Base-by-base conservation (phyloP, 1,140 invertebrate species). In the Drosophila funebris region DNA sequence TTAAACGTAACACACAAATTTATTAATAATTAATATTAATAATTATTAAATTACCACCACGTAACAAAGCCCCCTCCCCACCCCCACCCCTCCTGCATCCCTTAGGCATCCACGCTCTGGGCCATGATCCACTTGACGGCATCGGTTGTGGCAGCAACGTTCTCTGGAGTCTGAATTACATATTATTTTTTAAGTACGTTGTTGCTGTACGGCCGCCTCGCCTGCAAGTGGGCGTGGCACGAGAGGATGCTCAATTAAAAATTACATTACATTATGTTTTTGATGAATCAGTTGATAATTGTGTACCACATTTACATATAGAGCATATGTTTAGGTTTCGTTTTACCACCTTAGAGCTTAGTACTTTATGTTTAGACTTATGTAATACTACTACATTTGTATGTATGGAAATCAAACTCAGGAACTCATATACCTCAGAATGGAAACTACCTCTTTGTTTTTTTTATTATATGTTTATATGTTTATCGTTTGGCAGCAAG, bases 371-470 rank as follows among this genome's bases (percentile, higher is more conserved):
- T 53, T 83, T 72, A 69, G 56, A 61, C 39, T 70, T 73, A 44
- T 57, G 54, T 58, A 66, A 36, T 60, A 29, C 8, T 43, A n/a
- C n/a, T 64, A 27, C 50, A 63, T 27, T 27, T 63, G 36, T 56
- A 43, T 68, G 41, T 63, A 67, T 46, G 69, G 74, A 85, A 79
- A 89, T 85, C 78, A 83, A 80, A 77, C 88, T 78, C 88, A 87
- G 89, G 84, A 91, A 91, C 89, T 89, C 83, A 90, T 89, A 90
- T 91, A 91, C 90, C 90, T 91, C 90, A 91, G 76, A 70, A 69
- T 63, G 66, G 77, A 85, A 85, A 87, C 58, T 61, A 61, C 58
- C 58, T 61, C 58, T 61, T 61, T 46, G 43, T 61, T 67, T 75
- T 66, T 54, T 56, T 57, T 58, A 46, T 22, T 39, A 24, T 53